phyloP scores from a whole-genome alignment of 2,797 vertebrate species.

The Coccyzus lansbergi region DNA sequence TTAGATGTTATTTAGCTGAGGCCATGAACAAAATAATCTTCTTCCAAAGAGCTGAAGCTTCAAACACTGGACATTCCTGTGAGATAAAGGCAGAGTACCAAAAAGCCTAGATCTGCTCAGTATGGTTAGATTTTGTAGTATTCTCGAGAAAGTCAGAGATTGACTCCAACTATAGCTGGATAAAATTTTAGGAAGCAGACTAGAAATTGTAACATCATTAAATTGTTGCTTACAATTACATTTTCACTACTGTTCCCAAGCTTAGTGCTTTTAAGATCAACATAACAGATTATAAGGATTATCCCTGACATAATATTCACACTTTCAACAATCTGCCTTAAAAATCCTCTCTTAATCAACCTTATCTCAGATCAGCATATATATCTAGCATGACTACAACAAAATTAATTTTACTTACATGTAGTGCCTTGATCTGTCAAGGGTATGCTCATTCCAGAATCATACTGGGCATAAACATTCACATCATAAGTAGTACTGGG shows the following conservation, averaged over 20 bases:
- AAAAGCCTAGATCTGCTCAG: background rate
- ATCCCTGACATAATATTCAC: background rate
- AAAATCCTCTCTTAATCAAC: background rate
- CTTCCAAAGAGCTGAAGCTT: background rate
- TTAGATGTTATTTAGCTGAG: background rate
- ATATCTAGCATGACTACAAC: background rate
- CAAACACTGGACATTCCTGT: background rate
- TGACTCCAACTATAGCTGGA: background rate
- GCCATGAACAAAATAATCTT: background rate
- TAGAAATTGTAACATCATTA: background rate
- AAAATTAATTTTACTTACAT: constrained; percentile 78
- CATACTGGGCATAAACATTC: constrained; percentile 90
- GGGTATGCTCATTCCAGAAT: constrained; percentile 85
- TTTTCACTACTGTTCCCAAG: background rate
- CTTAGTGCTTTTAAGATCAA: background rate
- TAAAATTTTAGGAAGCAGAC: background rate
- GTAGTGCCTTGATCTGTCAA: constrained; percentile 91
- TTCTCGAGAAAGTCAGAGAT: background rate
- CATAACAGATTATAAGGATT: background rate
- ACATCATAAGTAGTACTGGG: constrained; percentile 94
- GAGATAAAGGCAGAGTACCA: background rate
- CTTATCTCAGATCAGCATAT: background rate
- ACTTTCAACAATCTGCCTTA: background rate
- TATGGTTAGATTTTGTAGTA: background rate
- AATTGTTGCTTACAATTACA: background rate